phyloP scores from a whole-genome alignment of 2,888 invertebrate genomes.

The Drosophila niveifrons region DNA sequence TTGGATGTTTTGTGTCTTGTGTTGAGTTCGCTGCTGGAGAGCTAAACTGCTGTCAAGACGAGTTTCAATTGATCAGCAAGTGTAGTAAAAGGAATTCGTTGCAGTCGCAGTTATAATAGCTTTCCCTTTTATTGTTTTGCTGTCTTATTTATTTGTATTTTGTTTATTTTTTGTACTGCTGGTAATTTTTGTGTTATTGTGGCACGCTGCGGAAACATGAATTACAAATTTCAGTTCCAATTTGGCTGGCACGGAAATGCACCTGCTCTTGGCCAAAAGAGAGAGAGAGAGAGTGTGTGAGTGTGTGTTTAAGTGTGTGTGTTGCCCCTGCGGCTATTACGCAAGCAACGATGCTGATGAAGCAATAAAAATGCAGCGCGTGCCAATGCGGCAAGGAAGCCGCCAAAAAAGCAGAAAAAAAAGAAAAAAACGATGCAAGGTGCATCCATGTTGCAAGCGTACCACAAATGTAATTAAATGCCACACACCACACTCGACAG shows the following conservation, averaged over 20 bases:
- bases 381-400: slow-evolving; percentile 62
- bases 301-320: slow-evolving; percentile 15
- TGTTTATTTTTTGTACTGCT: neutral
- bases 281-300: neutral
- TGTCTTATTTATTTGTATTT: neutral
- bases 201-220: slow-evolving; percentile 68
- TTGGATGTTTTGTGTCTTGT: neutral
- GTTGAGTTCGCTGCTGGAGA: neutral
- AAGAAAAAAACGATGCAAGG: slow-evolving; percentile 53
- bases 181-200: slow-evolving; percentile 22
- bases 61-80: neutral
- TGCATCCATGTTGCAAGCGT: slow-evolving; percentile 38
- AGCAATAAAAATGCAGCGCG: slow-evolving; percentile 80
- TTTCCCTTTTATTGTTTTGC: slow-evolving; percentile 23
- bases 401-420: slow-evolving; percentile 67
- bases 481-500: neutral
- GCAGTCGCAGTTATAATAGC: neutral
- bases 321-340: slow-evolving; percentile 51
- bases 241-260: slow-evolving; percentile 61
- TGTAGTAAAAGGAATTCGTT: slow-evolving; percentile 5
- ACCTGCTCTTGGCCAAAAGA: slow-evolving; percentile 49
- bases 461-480: slow-evolving; percentile 26
- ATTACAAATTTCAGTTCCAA: slow-evolving; percentile 67
- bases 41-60: too few species aligned
- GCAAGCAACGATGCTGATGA: slow-evolving; percentile 69